Base-by-base conservation (phyloP, 2,113 vertebrate genomes). In the Ursus arctos region DNA sequence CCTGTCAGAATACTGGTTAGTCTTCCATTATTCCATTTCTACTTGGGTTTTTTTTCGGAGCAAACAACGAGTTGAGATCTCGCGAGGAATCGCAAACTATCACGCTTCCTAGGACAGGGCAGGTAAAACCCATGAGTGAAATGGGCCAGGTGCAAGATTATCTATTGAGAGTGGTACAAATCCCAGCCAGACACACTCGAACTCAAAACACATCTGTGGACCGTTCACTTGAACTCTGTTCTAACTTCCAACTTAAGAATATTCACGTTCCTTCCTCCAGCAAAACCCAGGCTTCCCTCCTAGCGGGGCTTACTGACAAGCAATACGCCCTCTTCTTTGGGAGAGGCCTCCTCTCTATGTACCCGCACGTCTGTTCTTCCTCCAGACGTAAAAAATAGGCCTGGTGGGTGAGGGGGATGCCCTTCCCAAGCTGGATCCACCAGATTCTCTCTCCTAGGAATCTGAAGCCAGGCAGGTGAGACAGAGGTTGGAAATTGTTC, bases 241-340 rank as follows among this genome's bases (percentile, higher is more conserved):
- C 55, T 94, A 40, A 81, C 74, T 84, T 63, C 7, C 43, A 91
- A 63, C 16, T 72, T 79, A 94, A 51, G 43, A 94, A 91, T 71
- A 80, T 49, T 72, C 15, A 24, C 2, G 6, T 67, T 87, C 15
- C 36, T 80, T 80, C 63, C 72, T 28, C 19, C 24, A 69, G 51
- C 40, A 89, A 77, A 79, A 61, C 2, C 7, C 12, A 4, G 7
- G 40, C 79, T 93, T 89, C 47, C 47, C 31, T 57, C 22, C 22
- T 24, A 61, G 16, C 43, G 33, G 22, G 22, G 61, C 63, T 77
- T 80, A 55, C 3, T n/a, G 74, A 91, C 1, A 40, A 4, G 88
- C 9, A 6, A 63, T 55, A 88, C 19, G 16, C 19, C 14, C 51
- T 21, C 15, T 59, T 57, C n/a, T 95, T 81, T 63, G 61, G 31